phyloP scores from a whole-genome alignment of 2,797 vertebrate species.

The Coreius guichenoti region DNA sequence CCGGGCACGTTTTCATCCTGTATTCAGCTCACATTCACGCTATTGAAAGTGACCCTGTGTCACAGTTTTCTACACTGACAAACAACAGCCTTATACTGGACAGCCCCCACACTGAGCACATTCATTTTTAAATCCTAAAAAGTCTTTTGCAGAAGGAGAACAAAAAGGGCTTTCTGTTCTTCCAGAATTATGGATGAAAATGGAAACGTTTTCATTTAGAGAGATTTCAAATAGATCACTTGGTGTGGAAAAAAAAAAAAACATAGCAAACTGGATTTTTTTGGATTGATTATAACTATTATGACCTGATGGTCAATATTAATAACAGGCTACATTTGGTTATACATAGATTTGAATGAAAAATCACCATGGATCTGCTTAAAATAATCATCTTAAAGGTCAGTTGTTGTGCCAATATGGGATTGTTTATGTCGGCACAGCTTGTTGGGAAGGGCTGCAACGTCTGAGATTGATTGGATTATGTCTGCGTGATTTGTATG shows the following conservation, averaged over 20 bases:
- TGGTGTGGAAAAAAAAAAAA: not conserved
- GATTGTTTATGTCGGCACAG: conserved; percentile 28
- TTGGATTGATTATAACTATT: conserved; percentile 5
- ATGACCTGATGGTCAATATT: conserved; percentile 25
- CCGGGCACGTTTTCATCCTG: conserved; percentile 31
- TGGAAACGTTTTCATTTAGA: conserved; percentile 16
- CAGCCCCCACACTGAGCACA: conserved; percentile 33
- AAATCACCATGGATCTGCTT: conserved; percentile 36
- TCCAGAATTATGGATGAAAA: conserved; percentile 32
- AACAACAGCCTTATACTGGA: conserved; percentile 51
- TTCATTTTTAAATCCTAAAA: conserved; percentile 50
- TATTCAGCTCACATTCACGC: conserved; percentile 32
- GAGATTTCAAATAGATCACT: conserved; percentile 14
- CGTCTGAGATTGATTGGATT: conserved; percentile 47
- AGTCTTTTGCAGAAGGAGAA: conserved; percentile 19
- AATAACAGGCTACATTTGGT: conserved; percentile 4
- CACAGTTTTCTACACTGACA: conserved; percentile 40
- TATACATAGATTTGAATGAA: conserved; percentile 31
- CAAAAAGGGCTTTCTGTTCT: conserved; percentile 22
- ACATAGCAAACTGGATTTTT: not conserved
- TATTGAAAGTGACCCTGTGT: conserved; percentile 50
- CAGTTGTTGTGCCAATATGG: conserved; percentile 19
- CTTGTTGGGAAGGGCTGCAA: not conserved
- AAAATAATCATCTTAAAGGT: conserved; percentile 54
- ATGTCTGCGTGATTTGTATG: conserved; percentile 32